These are phyloP conservation scores for Potamarius usumacintae DNA, from an alignment of 2,113 vertebrate species.

Conservation along the genomic window DNA sequence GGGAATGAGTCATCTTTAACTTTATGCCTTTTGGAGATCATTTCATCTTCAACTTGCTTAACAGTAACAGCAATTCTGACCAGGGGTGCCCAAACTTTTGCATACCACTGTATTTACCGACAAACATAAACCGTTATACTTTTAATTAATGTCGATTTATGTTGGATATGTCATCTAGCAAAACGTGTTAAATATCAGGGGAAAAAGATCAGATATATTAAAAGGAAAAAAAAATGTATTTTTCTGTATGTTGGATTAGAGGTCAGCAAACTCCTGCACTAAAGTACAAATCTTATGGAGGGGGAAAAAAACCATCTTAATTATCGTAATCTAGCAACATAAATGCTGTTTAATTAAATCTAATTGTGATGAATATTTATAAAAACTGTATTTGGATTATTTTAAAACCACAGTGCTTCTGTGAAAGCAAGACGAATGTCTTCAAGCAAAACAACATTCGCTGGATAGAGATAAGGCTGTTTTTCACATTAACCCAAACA, in stretches of 20 bases:
- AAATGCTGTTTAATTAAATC: not conserved
- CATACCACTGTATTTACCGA: not conserved
- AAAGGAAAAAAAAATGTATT: not conserved
- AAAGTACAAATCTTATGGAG: not conserved
- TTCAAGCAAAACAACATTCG: conserved; percentile 16
- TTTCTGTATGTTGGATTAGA: not conserved
- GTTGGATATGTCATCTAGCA: not conserved
- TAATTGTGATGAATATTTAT: not conserved
- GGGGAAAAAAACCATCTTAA: not conserved
- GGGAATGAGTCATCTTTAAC: too few species aligned
- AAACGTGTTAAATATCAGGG: not conserved
- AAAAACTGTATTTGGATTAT: not conserved
- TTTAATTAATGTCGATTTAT: not conserved
- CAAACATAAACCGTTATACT: not conserved
- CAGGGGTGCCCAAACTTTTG: too few species aligned
- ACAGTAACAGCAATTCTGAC: too few species aligned
- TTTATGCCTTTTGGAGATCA: too few species aligned
- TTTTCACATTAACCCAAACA: conserved; percentile 42
- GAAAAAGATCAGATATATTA: not conserved
- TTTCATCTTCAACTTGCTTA: too few species aligned
- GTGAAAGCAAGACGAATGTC: conserved; percentile 11
- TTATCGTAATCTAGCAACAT: not conserved
- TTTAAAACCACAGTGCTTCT: not conserved
- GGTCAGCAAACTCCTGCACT: not conserved
- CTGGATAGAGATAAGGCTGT: conserved; percentile 26